phyloP scores from a whole-genome alignment of 37 sponge, comb jelly and placozoan genomes.

The Crambe crambe region DNA sequence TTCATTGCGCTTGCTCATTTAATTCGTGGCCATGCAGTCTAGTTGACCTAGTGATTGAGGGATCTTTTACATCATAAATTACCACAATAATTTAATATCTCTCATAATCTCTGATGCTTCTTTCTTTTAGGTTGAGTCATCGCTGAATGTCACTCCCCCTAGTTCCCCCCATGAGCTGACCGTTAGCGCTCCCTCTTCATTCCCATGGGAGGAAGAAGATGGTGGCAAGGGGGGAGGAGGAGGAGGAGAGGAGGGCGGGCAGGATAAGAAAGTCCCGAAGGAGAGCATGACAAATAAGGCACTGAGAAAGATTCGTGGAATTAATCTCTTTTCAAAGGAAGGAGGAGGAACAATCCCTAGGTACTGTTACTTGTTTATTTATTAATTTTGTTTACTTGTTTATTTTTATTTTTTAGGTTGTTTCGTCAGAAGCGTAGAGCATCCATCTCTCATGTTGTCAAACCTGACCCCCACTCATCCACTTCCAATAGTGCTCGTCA shows the following conservation, averaged over 20 bases:
- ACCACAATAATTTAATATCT: too few relatives aligned
- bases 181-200: too few relatives aligned
- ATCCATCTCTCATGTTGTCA: background rate
- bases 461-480: background rate
- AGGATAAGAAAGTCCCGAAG: background rate
- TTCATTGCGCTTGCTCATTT: too few relatives aligned
- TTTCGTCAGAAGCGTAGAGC: slow-evolving; percentile 2
- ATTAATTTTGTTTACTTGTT: background rate
- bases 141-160: background rate
- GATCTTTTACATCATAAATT: too few relatives aligned
- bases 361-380: slow-evolving; percentile 1
- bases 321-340: slow-evolving; percentile 40
- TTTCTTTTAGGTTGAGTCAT: background rate
- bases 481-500: background rate
- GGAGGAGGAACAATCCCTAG: slow-evolving; percentile 10
- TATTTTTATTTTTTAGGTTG: background rate
- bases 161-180: background rate
- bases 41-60: too few relatives aligned
- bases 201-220: slow-evolving; percentile 3
- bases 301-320: slow-evolving; percentile 1
- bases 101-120: background rate
- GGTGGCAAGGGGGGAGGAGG: background rate
- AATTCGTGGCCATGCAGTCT: too few relatives aligned
- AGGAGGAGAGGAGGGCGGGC: background rate
- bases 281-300: slow-evolving; percentile 4